These are phyloP conservation scores for Percina caprodes DNA, from an alignment of 2,113 vertebrate species.

Conservation along the genomic window DNA sequence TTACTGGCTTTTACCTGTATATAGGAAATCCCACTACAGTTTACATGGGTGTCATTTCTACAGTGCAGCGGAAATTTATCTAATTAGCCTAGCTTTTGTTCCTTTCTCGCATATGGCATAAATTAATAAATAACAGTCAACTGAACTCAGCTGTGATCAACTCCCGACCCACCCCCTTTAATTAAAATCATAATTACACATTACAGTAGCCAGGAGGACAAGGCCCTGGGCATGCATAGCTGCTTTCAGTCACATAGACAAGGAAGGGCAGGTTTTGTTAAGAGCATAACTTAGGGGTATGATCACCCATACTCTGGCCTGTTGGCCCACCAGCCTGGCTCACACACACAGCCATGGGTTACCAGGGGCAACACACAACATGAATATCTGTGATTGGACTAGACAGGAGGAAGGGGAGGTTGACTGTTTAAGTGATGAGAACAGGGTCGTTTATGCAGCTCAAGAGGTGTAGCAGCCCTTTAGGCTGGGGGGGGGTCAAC, in stretches of 20 bases:
- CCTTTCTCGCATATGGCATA: constrained; percentile 51
- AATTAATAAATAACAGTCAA: constrained; percentile 67
- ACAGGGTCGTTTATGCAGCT: constrained; percentile 63
- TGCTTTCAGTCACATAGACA: constrained; percentile 61
- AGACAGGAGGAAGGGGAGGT: constrained; percentile 65
- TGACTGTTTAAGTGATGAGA: constrained; percentile 68
- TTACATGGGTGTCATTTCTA: constrained; percentile 4
- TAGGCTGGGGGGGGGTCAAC: constrained; percentile 56
- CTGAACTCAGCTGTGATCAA: constrained; percentile 54
- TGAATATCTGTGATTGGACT: constrained; percentile 68
- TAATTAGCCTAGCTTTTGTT: constrained; percentile 63
- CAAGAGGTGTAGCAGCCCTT: constrained; percentile 60
- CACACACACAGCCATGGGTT: constrained; percentile 50
- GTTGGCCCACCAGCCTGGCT: constrained; percentile 56
- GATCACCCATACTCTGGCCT: constrained; percentile 65
- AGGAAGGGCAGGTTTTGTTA: constrained; percentile 65
- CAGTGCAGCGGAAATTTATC: constrained; percentile 46
- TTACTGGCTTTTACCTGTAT: too few species aligned
- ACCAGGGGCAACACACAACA: constrained; percentile 68
- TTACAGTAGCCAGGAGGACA: constrained; percentile 68
- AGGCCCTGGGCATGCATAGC: constrained; percentile 43
- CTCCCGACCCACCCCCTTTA: constrained; percentile 57
- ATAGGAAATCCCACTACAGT: constrained; percentile 2
- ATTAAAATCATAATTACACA: constrained; percentile 79
- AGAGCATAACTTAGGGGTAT: constrained; percentile 67